These are phyloP conservation scores for Beroe ovata DNA, from an alignment of 37 sponge, comb jelly and placozoan species.

Conservation along the genomic window DNA sequence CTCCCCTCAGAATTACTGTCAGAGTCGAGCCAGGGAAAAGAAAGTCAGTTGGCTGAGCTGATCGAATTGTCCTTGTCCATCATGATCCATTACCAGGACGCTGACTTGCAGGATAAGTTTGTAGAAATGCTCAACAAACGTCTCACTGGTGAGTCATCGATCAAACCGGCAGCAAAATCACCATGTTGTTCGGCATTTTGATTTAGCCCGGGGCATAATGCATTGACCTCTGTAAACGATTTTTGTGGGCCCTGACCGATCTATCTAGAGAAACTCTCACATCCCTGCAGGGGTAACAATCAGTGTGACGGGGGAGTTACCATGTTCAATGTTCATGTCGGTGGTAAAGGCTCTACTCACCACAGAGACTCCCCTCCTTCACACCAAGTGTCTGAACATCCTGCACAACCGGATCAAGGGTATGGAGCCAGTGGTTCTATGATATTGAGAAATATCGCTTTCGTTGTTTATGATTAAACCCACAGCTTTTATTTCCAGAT, in stretches of 20 bases:
- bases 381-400: slow-evolving; percentile 12
- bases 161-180: too few species aligned
- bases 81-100: slow-evolving; percentile 42
- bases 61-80: slow-evolving; percentile 47
- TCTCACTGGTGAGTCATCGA: slow-evolving; percentile 44
- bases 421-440: too few species aligned
- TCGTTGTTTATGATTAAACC: too few species aligned
- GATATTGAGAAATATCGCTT: too few species aligned
- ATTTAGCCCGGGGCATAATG: too few species aligned
- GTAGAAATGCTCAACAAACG: slow-evolving; percentile 58
- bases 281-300: slow-evolving; percentile 13
- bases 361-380: slow-evolving; percentile 38
- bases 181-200: too few species aligned
- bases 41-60: slow-evolving; percentile 10
- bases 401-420: slow-evolving; percentile 43
- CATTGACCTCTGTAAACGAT: too few species aligned
- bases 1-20: not conserved
- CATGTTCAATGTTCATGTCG: slow-evolving; percentile 4
- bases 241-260: too few species aligned
- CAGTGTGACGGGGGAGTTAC: slow-evolving; percentile 26
- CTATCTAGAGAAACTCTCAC: too few species aligned
- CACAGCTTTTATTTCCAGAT: too few species aligned
- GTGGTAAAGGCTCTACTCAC: slow-evolving; percentile 48
- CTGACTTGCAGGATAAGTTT: slow-evolving; percentile 34
- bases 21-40: slow-evolving; percentile 13